phyloP scores from a whole-genome alignment of 2,797 vertebrate genomes.

The Centropyge bicolor region DNA sequence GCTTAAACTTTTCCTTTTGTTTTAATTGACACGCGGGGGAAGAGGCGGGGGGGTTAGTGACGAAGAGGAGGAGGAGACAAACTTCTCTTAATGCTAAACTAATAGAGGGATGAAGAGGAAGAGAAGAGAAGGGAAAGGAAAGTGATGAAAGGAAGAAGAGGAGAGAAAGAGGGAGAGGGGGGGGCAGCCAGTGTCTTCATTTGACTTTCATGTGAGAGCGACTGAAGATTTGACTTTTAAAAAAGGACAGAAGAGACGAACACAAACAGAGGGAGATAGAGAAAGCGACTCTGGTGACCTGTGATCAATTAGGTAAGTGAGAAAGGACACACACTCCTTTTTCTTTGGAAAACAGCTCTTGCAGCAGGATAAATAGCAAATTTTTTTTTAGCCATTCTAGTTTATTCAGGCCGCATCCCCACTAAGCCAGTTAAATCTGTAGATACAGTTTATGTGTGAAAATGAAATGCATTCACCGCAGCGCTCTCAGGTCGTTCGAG shows the following conservation, averaged over 20 bases:
- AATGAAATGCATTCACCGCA: background rate
- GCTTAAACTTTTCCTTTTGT: conserved; percentile 66
- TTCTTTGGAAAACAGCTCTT: conserved; percentile 14
- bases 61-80: background rate
- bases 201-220: conserved; percentile 67
- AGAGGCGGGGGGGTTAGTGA: conserved; percentile 5
- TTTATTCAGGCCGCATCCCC: conserved; percentile 11
- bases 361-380: background rate
- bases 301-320: conserved; percentile 31
- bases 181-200: conserved; percentile 42
- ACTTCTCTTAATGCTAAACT: conserved; percentile 12
- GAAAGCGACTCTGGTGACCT: conserved; percentile 36
- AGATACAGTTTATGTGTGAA: conserved; percentile 3
- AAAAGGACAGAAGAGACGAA: conserved; percentile 20
- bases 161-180: background rate
- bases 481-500: background rate
- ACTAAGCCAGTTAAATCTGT: background rate
- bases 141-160: conserved; percentile 26
- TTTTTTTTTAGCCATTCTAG: background rate
- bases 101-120: conserved; percentile 26
- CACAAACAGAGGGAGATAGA: conserved; percentile 22
- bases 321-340: conserved; percentile 16
- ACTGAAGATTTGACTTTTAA: conserved; percentile 52
- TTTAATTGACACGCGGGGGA: conserved; percentile 53
- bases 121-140: background rate